These are phyloP conservation scores for Rhimphoctona megacephalus DNA, from an alignment of 2,888 invertebrate species.

Conservation along the genomic window DNA sequence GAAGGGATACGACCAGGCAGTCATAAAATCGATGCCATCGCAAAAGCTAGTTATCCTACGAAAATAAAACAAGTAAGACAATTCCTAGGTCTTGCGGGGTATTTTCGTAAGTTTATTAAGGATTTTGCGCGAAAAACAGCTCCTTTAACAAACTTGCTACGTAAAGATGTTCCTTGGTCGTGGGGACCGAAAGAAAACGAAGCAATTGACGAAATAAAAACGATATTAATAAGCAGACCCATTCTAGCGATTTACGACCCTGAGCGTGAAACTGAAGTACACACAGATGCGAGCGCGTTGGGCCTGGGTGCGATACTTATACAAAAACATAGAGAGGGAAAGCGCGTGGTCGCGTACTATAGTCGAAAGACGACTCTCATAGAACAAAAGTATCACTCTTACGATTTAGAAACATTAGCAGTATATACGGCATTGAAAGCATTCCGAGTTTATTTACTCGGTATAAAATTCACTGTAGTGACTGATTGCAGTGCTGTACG, in stretches of 20 bases:
- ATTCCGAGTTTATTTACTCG: constrained; percentile 62
- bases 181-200: constrained; percentile 73
- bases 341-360: constrained; percentile 52
- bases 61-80: constrained; percentile 68
- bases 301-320: constrained; percentile 78
- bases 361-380: constrained; percentile 53
- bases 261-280: constrained; percentile 73
- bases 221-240: constrained; percentile 68
- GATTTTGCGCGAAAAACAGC: constrained; percentile 71
- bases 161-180: constrained; percentile 65
- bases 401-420: constrained; percentile 60
- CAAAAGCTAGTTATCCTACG: constrained; percentile 51
- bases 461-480: constrained; percentile 58
- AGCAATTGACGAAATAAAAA: constrained; percentile 74
- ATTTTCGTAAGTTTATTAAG: constrained; percentile 75
- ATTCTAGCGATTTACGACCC: no score
- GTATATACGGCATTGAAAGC: constrained; percentile 17
- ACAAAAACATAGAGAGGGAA: constrained; percentile 69
- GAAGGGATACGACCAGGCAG: constrained; percentile 70
- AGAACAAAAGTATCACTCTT: constrained; percentile 53
- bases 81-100: constrained; percentile 76
- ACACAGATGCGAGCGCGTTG: constrained; percentile 79
- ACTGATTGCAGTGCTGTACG: constrained; percentile 71
- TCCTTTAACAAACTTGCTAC: constrained; percentile 73
- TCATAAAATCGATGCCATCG: constrained; percentile 65